These are phyloP conservation scores for Pampusana beccarii DNA, from an alignment of 2,113 vertebrate genomes.

Conservation along the genomic window DNA sequence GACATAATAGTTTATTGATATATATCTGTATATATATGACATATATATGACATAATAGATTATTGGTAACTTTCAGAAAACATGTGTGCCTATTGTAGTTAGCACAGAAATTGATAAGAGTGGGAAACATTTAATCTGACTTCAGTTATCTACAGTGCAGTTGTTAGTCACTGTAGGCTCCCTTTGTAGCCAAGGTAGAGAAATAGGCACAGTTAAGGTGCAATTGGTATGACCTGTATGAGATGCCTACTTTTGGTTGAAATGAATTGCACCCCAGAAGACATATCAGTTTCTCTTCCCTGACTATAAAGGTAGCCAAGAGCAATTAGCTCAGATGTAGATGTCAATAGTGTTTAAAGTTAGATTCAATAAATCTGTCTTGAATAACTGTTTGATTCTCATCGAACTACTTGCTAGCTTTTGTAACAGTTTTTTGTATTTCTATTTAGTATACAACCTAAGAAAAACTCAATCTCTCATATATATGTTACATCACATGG, in stretches of 20 bases:
- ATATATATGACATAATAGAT: neutral
- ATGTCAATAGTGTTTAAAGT: constrained; percentile 43
- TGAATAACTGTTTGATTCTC: neutral
- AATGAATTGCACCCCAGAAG: neutral
- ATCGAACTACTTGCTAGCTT: neutral
- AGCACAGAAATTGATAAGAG: neutral
- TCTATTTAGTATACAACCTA: neutral
- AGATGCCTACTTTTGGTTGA: neutral
- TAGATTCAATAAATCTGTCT: constrained; percentile 2
- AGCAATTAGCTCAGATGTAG: neutral
- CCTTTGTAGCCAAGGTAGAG: neutral
- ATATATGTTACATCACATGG: accelerated
- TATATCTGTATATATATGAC: too few relatives aligned
- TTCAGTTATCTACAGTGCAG: neutral
- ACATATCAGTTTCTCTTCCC: neutral
- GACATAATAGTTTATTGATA: neutral
- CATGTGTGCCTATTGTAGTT: neutral
- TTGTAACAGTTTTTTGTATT: neutral
- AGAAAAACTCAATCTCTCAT: neutral
- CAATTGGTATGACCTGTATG: neutral
- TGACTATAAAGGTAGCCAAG: neutral
- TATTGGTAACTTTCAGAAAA: neutral
- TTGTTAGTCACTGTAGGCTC: neutral
- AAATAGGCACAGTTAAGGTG: neutral
- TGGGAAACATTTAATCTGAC: neutral